Evolutionary conservation across 2,113 vertebrate species (phyloP).

Genomic region (Hemiprocne comata): DNA sequence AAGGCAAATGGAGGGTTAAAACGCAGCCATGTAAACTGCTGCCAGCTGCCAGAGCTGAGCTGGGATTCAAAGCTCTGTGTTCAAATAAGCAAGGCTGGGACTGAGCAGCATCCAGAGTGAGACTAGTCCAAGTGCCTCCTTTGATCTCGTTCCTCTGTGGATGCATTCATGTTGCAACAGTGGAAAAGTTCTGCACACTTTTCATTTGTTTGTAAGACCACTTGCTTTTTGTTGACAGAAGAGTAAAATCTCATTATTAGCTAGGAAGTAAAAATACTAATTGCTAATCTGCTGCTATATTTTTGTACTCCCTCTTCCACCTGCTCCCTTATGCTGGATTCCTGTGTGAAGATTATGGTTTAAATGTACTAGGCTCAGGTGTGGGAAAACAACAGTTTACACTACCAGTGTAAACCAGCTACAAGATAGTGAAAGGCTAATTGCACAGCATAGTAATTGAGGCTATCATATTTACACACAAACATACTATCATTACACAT

Average conservation of each 20-base stretch:
- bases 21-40: background rate
- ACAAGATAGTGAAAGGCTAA: background rate
- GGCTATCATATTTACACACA: background rate
- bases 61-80: background rate
- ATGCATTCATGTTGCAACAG: background rate
- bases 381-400: background rate
- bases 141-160: background rate
- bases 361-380: background rate
- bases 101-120: background rate
- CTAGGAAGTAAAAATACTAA: background rate
- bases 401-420: background rate
- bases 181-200: background rate
- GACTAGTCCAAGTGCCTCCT: background rate
- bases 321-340: background rate
- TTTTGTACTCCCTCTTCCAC: background rate
- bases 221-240: background rate
- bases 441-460: background rate
- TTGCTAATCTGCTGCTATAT: background rate
- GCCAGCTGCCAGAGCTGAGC: background rate
- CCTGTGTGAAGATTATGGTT: background rate
- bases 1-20: slow-evolving; percentile 28
- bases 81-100: background rate
- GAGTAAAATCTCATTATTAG: background rate
- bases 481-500: background rate
- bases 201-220: background rate